A percentile compares a stretch with the other conserved stretches of the same genome.
These are phyloP conservation scores for Rhodinocichla rosea DNA, from an alignment of 2,113 vertebrate genomes.

Conservation along the genomic window DNA sequence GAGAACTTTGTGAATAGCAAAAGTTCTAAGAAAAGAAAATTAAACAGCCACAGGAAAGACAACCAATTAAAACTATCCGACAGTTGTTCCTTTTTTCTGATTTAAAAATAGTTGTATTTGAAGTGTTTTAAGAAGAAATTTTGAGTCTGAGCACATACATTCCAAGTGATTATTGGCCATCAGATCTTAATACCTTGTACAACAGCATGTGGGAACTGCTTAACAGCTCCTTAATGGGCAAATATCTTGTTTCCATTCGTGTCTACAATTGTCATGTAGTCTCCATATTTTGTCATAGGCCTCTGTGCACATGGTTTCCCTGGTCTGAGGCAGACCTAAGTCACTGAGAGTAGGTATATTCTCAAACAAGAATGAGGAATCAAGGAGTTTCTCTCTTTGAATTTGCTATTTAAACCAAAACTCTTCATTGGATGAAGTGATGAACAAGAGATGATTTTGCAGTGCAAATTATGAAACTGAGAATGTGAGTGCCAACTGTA, in stretches of 20 bases:
- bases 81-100: background rate
- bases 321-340: background rate
- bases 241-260: background rate
- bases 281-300: background rate
- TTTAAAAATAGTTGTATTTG: slow-evolving; percentile 6
- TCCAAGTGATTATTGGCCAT: background rate
- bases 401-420: background rate
- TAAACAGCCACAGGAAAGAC: background rate
- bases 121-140: background rate
- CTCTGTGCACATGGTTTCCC: background rate
- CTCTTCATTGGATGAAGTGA: background rate
- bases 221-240: background rate
- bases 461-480: background rate
- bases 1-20: background rate
- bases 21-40: background rate
- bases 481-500: background rate
- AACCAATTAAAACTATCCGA: background rate
- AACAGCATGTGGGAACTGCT: background rate
- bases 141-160: background rate
- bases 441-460: background rate
- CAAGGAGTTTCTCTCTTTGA: background rate
- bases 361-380: background rate
- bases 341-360: background rate
- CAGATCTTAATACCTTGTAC: background rate
- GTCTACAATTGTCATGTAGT: background rate